A percentile compares a stretch with the other conserved stretches of the same genome.
Evolutionary conservation across 2,888 invertebrate species (phyloP).

Genomic region (Agrochola lota): DNA sequence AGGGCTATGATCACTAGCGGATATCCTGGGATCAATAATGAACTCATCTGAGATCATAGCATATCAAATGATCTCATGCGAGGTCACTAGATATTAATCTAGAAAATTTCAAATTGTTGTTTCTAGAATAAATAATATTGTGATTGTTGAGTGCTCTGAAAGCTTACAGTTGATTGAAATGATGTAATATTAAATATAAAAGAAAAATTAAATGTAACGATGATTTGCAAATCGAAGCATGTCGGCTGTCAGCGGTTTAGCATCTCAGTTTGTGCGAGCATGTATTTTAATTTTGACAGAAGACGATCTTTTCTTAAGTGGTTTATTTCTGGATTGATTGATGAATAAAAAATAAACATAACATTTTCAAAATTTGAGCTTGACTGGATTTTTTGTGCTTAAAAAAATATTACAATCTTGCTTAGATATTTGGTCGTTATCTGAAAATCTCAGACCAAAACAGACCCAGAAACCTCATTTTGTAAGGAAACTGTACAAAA

Average conservation of each 20-base stretch:
- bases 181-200: constrained; percentile 23
- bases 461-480: background rate
- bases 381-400: background rate
- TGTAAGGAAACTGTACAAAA: background rate
- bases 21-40: constrained; percentile 52
- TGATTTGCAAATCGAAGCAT: constrained; percentile 38
- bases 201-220: constrained; percentile 26
- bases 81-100: constrained; percentile 55
- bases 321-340: background rate
- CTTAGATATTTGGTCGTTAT: background rate
- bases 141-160: constrained; percentile 8
- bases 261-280: background rate
- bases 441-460: background rate
- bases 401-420: too few relatives aligned
- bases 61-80: constrained; percentile 42
- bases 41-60: constrained; percentile 45
- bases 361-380: background rate
- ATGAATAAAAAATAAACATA: too few relatives aligned
- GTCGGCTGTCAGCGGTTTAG: constrained; percentile 27
- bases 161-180: constrained; percentile 23
- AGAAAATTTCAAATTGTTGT: constrained; percentile 18
- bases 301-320: background rate
- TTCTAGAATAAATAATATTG: constrained; percentile 12
- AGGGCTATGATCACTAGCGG: constrained; percentile 24
- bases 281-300: background rate